These are phyloP conservation scores for Theonella swinhoei DNA, from an alignment of 37 sponge, comb jelly and placozoan species.

Conservation along the genomic window DNA sequence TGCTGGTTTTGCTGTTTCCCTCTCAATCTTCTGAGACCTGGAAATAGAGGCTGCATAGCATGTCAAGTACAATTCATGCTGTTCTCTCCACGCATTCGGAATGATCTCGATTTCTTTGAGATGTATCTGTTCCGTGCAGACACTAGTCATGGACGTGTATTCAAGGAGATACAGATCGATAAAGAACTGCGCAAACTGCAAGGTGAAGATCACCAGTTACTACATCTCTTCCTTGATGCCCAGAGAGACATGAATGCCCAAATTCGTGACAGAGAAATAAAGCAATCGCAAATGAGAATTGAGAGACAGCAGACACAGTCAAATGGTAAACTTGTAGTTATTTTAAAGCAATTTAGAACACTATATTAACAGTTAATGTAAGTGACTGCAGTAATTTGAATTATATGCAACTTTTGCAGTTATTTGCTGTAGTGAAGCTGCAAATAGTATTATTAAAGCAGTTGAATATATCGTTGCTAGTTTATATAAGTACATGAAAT, in stretches of 20 bases:
- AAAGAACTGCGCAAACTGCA: slow-evolving; percentile 6
- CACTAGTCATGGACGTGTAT: slow-evolving; percentile 45
- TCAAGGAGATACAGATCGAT: slow-evolving; percentile 18
- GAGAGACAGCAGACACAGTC: too few relatives aligned
- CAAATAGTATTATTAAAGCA: too few relatives aligned
- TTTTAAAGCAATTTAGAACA: too few relatives aligned
- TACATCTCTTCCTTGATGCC: slow-evolving; percentile 18
- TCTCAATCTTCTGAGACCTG: neutral
- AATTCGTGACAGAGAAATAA: neutral
- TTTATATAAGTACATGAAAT: too few relatives aligned
- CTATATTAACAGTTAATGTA: too few relatives aligned
- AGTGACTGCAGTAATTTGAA: too few relatives aligned
- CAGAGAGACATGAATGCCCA: slow-evolving; percentile 17
- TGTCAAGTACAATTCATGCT: neutral
- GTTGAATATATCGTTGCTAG: too few relatives aligned
- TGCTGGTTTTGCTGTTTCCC: neutral
- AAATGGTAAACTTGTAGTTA: too few relatives aligned
- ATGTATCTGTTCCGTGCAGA: slow-evolving; percentile 26
- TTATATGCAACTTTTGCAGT: too few relatives aligned
- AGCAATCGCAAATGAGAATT: neutral
- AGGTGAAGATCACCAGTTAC: slow-evolving; percentile 27
- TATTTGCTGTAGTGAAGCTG: too few relatives aligned
- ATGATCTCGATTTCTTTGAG: slow-evolving; percentile 41
- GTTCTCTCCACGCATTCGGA: slow-evolving; percentile 30
- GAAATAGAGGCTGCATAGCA: neutral